Percentiles rank a stretch among this genome's conserved stretches.
Evolutionary conservation across 2,113 vertebrate species (phyloP).

Genomic region (Gila orcuttii): DNA sequence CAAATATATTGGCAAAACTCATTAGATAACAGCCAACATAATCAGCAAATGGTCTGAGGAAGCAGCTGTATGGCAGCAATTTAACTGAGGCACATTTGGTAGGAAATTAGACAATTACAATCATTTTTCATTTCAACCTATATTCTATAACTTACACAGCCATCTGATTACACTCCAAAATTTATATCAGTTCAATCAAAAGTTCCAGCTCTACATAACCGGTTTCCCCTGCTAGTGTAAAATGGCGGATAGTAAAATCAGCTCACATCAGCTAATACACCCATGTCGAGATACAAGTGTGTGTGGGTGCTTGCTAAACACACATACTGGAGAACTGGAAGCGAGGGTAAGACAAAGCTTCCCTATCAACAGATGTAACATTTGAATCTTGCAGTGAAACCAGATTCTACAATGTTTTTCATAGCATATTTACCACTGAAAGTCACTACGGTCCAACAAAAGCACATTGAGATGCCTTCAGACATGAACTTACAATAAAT

Average conservation of each 20-base stretch:
- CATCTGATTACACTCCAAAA: not conserved
- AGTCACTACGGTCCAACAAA: not conserved
- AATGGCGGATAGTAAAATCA: slow-evolving; percentile 40
- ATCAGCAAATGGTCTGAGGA: no score
- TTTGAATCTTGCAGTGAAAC: not conserved
- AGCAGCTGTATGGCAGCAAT: no score
- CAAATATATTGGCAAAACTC: no score
- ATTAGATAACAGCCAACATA: no score
- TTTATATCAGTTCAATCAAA: not conserved
- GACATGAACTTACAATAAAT: not conserved
- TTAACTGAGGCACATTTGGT: not conserved
- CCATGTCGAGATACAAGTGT: slow-evolving; percentile 12
- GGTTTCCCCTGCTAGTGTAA: slow-evolving; percentile 10
- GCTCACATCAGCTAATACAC: slow-evolving; percentile 19
- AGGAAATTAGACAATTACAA: not conserved
- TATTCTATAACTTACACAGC: not conserved
- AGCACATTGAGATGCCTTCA: not conserved
- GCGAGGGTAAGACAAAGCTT: slow-evolving; percentile 28
- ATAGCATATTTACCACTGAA: not conserved
- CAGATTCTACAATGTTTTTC: not conserved
- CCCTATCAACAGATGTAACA: not conserved
- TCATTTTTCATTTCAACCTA: not conserved
- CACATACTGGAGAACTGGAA: slow-evolving; percentile 31
- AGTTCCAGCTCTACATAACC: slow-evolving; percentile 22
- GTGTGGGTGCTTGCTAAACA: slow-evolving; percentile 35